Evolutionary conservation across 2,113 vertebrate species (phyloP).

Genomic region (Kryptolebias marmoratus): DNA sequence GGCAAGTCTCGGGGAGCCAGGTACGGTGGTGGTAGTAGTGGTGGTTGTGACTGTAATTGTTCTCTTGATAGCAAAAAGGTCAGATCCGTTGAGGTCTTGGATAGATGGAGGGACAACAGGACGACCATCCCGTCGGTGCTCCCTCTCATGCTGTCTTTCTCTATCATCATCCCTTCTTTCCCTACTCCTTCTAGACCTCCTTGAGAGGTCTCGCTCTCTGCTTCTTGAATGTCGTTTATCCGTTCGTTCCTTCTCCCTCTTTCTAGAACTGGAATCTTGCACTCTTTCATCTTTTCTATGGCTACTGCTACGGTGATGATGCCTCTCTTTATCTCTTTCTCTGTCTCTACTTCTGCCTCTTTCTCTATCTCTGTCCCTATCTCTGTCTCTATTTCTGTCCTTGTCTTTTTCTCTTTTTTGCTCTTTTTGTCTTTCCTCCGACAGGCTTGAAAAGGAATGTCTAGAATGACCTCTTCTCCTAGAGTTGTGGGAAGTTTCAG

Average conservation of each 20-base stretch:
- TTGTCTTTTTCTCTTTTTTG: constrained; percentile 43
- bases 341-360: constrained; percentile 61
- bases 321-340: constrained; percentile 39
- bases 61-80: constrained; percentile 92
- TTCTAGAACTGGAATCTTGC: constrained; percentile 60
- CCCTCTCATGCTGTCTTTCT: constrained; percentile 67
- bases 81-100: constrained; percentile 92
- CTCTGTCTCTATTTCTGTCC: constrained; percentile 15
- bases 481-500: constrained; percentile 60
- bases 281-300: constrained; percentile 47
- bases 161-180: constrained; percentile 54
- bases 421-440: constrained; percentile 68
- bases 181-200: constrained; percentile 61
- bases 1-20: constrained; percentile 77
- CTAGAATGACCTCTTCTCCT: constrained; percentile 42
- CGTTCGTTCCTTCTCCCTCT: constrained; percentile 69
- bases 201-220: constrained; percentile 69
- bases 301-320: constrained; percentile 32
- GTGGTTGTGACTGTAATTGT: constrained; percentile 90
- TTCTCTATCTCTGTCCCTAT: constrained; percentile 39
- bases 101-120: constrained; percentile 91
- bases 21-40: constrained; percentile 75
- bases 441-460: constrained; percentile 71
- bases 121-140: constrained; percentile 78
- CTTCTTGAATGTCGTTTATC: constrained; percentile 61